Conservation (phyloP, 2,113 vertebrate species). For the Vulpes lagopus region DNA sequence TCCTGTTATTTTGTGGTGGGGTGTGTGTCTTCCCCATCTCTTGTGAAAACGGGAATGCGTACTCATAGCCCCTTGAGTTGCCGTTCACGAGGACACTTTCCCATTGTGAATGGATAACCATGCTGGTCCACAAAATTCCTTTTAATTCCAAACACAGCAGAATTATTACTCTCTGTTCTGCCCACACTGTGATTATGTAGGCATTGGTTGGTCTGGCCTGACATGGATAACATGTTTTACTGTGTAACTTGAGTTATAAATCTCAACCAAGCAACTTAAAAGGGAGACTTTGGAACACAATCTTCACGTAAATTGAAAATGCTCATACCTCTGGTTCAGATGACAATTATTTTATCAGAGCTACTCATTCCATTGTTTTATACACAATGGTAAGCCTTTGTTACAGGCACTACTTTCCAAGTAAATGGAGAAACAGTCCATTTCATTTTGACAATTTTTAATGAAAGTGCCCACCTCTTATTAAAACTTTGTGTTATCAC, state of each 20-base stretch:
- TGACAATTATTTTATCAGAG: not conserved
- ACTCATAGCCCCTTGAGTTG: not conserved
- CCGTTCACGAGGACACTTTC: not conserved
- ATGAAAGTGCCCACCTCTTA: not conserved
- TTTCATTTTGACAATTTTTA: constrained; percentile 44
- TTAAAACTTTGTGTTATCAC: not conserved
- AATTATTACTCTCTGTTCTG: not conserved
- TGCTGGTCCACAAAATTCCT: not conserved
- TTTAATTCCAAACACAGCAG: not conserved
- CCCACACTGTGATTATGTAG: not conserved
- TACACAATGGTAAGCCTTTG: not conserved
- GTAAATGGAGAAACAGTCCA: not conserved
- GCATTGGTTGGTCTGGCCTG: not conserved
- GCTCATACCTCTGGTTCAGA: not conserved
- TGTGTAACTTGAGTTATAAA: not conserved
- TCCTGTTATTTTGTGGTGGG: not conserved
- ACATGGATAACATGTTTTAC: not conserved
- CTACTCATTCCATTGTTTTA: not conserved
- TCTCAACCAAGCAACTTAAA: not conserved
- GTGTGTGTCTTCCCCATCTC: not conserved
- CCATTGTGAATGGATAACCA: not conserved
- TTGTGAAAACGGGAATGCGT: not conserved
- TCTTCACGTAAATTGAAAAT: not conserved
- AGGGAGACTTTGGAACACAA: not conserved
- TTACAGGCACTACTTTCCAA: not conserved